Evolutionary conservation across 2,888 invertebrate genomes (phyloP), one percentile per base, ranked within the genome.

Genomic region (Drosophila emarginata): DNA sequence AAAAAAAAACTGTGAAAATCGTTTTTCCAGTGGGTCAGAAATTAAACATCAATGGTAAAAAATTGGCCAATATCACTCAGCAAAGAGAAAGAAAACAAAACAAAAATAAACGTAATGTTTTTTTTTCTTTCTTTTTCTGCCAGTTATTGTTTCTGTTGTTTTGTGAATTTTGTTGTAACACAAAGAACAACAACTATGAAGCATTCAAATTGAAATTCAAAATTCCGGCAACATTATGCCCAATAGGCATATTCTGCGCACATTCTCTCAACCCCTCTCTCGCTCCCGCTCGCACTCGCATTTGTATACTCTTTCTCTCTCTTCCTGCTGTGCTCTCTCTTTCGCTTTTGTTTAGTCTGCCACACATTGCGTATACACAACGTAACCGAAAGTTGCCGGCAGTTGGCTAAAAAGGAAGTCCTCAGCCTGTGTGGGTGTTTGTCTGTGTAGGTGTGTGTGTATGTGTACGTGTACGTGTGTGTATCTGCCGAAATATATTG

Each of bases 181-280:
- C 18, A 45, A 21, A 21, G 45, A 45, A 45, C 45, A 45, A 45
- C 45, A 45, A 45, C 7, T n/a, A n/a, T n/a, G n/a, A 45, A 21
- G 18, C 18, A 45, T 45, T 45, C 21, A 45, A 45, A 45, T 45
- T 45, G 21, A 45, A 32, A 21, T 45, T 45, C 45, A 45, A 45
- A 45, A 45, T 45, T 45, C 45, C 45, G 45, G 45, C 45, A 45
- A 21, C 45, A 45, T 45, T 21, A 45, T 45, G 45, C 21, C 45
- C 45, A 21, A 18, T 45, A 21, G 45, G 18, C 72, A 69, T 71
- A 71, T 71, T 58, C 69, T 69, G 69, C 69, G 69, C 72, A 69
- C 69, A 69, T 40, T 21, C 12, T n/a, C 26, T 67, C 61, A 36
- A 60, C 36, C 26, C 28, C 39, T 36, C 61, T 56, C 50, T 15